These are phyloP conservation scores for Muntiacus muntjak DNA, from an alignment of 2,113 vertebrate genomes.

Conservation along the genomic window DNA sequence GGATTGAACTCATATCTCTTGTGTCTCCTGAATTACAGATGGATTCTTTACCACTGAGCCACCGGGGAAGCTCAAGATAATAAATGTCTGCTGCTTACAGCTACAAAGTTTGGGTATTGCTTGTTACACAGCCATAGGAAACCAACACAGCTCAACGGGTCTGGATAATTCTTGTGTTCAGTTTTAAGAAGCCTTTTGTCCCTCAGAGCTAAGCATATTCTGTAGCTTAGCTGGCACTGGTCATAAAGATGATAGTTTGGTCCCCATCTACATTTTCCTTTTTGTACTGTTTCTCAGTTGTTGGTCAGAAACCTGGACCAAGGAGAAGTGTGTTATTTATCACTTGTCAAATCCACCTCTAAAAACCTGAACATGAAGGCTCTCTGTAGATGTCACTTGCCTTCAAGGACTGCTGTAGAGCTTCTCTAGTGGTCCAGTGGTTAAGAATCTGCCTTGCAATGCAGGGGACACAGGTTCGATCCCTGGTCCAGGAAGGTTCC, in stretches of 20 bases:
- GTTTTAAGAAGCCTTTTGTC: not conserved
- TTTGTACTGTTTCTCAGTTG: not conserved
- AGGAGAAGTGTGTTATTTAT: not conserved
- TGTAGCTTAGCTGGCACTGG: not conserved
- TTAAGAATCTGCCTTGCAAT: not conserved
- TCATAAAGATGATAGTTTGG: not conserved
- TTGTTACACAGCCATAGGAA: not conserved
- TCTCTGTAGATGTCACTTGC: not conserved
- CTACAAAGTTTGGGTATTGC: not conserved
- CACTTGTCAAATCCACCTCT: not conserved
- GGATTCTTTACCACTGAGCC: not conserved
- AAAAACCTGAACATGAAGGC: not conserved
- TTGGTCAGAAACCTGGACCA: not conserved
- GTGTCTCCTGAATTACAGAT: not conserved
- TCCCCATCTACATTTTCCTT: not conserved
- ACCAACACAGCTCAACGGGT: not conserved
- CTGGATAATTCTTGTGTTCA: not conserved
- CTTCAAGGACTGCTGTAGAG: not conserved
- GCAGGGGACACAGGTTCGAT: not conserved
- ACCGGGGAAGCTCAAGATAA: not conserved
- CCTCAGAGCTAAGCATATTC: not conserved
- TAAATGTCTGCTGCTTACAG: not conserved
- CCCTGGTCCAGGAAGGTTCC: not conserved
- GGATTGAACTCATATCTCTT: not conserved
- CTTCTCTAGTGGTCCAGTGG: not conserved